phyloP scores from a whole-genome alignment of 2,113 vertebrate species.

The Cyprinodon brontotheroides region DNA sequence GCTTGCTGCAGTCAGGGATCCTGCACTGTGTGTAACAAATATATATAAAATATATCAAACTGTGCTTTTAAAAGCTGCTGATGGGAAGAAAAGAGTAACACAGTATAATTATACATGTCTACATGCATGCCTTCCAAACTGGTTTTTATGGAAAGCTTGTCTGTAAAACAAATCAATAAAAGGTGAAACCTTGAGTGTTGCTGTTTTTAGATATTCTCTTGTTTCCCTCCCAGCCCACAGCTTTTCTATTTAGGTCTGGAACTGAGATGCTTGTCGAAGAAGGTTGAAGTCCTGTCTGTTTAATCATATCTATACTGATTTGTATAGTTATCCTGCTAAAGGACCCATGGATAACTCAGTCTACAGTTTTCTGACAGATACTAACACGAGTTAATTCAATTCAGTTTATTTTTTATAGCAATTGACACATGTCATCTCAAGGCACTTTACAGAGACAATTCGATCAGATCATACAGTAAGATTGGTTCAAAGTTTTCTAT shows the following conservation, averaged over 20 bases:
- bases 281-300: too few relatives aligned
- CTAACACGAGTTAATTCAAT: too few relatives aligned
- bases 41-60: not conserved
- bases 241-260: not conserved
- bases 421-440: too few relatives aligned
- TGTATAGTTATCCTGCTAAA: too few relatives aligned
- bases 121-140: conserved; percentile 46
- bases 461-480: too few relatives aligned
- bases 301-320: too few relatives aligned
- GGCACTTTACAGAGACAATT: too few relatives aligned
- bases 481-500: too few relatives aligned
- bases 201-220: not conserved
- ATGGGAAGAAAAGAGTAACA: not conserved
- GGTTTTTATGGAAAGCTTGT: conserved; percentile 36
- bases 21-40: not conserved
- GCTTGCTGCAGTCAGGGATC: conserved; percentile 1
- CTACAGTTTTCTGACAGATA: too few relatives aligned
- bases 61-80: conserved; percentile 18
- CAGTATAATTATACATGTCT: conserved; percentile 12
- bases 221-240: not conserved
- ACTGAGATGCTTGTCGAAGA: too few relatives aligned
- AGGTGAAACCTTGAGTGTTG: conserved; percentile 16
- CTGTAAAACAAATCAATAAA: conserved; percentile 52
- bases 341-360: too few relatives aligned
- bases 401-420: too few relatives aligned